Conservation (phyloP, 2,113 vertebrate species). For the Chionomys nivalis region DNA sequence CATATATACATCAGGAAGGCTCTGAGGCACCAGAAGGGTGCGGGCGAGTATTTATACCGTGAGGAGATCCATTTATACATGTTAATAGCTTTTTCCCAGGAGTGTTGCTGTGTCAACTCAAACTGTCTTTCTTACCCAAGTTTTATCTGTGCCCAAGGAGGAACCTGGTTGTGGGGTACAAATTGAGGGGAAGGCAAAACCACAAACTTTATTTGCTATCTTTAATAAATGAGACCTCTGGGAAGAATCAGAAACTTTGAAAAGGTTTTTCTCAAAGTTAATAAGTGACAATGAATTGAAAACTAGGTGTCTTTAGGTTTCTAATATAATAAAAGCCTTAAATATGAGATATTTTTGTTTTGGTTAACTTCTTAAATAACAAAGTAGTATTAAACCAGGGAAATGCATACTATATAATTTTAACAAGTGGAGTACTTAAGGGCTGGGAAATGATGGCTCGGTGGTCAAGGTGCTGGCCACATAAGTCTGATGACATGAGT, state of each 20-base stretch:
- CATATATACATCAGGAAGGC: conserved; percentile 85
- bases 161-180: conserved; percentile 6
- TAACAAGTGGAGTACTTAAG: background rate
- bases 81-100: conserved; percentile 89
- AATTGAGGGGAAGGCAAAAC: conserved; percentile 82
- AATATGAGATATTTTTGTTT: background rate
- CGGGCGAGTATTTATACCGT: conserved; percentile 96
- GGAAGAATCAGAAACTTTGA: conserved; percentile 68
- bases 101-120: conserved; percentile 85
- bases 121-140: conserved; percentile 84
- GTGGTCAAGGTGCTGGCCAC: background rate
- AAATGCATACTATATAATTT: background rate
- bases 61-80: conserved; percentile 92
- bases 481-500: background rate
- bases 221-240: conserved; percentile 81
- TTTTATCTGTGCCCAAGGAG: conserved; percentile 69
- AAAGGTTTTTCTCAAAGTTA: conserved; percentile 36
- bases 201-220: conserved; percentile 82
- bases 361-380: background rate
- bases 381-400: background rate
- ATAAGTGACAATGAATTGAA: background rate
- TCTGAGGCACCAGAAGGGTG: conserved; percentile 85
- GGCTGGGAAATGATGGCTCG: background rate
- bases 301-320: background rate
- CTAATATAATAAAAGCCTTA: background rate